Conservation (phyloP, 2,113 vertebrate species). For the Tympanuchus pallidicinctus region DNA sequence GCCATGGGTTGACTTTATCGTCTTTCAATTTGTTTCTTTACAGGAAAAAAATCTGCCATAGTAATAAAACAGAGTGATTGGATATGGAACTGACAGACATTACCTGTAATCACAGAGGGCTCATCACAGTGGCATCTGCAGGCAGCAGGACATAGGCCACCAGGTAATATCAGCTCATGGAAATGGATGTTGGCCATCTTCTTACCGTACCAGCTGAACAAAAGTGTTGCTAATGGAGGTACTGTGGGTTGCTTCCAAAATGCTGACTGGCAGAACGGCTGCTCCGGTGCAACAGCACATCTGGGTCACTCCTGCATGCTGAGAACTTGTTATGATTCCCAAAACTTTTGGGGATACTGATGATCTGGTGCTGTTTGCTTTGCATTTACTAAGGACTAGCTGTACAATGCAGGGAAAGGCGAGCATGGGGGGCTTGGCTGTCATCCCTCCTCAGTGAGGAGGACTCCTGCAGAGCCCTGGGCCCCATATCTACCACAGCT, state of each 20-base stretch:
- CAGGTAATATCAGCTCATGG: neutral
- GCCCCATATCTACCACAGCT: neutral
- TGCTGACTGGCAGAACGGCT: accelerated
- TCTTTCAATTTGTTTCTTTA: neutral
- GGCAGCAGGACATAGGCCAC: neutral
- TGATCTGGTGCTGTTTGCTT: neutral
- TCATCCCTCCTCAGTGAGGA: neutral
- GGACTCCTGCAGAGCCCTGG: neutral
- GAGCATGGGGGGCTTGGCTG: neutral
- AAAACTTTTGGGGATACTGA: neutral
- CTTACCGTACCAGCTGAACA: neutral
- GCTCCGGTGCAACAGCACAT: neutral
- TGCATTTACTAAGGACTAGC: neutral
- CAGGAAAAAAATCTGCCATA: neutral
- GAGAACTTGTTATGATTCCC: neutral
- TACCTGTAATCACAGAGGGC: accelerated
- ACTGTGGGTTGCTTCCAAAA: accelerated
- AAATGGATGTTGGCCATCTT: neutral
- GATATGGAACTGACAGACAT: neutral
- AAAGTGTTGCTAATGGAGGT: neutral
- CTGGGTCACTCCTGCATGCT: neutral
- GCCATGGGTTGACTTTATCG: neutral
- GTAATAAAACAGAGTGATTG: neutral
- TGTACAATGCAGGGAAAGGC: neutral
- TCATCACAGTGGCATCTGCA: neutral